A percentile compares a stretch with the other conserved stretches of the same genome.
These are phyloP conservation scores for Dasyurus viverrinus DNA, from an alignment of 2,113 vertebrate genomes.

Conservation along the genomic window DNA sequence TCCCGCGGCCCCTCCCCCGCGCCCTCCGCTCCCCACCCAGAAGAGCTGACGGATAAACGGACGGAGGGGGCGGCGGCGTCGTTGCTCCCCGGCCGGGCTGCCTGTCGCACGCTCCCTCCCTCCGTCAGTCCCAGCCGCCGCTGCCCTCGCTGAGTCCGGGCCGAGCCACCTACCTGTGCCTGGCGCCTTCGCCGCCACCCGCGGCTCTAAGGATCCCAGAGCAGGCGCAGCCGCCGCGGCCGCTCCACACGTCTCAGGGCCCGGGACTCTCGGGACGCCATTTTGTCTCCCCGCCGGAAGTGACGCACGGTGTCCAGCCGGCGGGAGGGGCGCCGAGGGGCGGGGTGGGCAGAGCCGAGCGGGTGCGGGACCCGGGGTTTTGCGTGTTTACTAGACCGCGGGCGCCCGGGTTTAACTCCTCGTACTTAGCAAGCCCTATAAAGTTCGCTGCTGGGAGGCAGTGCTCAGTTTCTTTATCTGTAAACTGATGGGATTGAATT, in stretches of 20 bases:
- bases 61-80: neutral
- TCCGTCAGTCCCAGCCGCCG: neutral
- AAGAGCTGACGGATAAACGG: neutral
- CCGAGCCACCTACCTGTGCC: slow-evolving; percentile 64
- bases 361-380: rapidly evolving
- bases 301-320: slow-evolving; percentile 55
- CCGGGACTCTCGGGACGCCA: slow-evolving; percentile 81
- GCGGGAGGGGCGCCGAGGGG: neutral
- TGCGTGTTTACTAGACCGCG: neutral
- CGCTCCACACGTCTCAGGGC: slow-evolving; percentile 65
- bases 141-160: rapidly evolving
- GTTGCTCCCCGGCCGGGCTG: slow-evolving; percentile 20
- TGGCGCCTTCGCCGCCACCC: slow-evolving; percentile 47
- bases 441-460: neutral
- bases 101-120: neutral
- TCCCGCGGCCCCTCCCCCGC: rapidly evolving
- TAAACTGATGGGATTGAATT: neutral
- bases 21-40: neutral
- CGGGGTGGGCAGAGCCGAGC: neutral
- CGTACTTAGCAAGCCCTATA: too few species aligned
- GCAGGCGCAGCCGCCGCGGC: slow-evolving; percentile 40
- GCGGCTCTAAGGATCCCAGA: slow-evolving; percentile 54
- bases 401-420: too few species aligned
- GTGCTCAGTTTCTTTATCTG: neutral
- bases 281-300: slow-evolving; percentile 80